Base-by-base conservation (phyloP, 2,888 invertebrate genomes). In the Drosophila greeni region DNA sequence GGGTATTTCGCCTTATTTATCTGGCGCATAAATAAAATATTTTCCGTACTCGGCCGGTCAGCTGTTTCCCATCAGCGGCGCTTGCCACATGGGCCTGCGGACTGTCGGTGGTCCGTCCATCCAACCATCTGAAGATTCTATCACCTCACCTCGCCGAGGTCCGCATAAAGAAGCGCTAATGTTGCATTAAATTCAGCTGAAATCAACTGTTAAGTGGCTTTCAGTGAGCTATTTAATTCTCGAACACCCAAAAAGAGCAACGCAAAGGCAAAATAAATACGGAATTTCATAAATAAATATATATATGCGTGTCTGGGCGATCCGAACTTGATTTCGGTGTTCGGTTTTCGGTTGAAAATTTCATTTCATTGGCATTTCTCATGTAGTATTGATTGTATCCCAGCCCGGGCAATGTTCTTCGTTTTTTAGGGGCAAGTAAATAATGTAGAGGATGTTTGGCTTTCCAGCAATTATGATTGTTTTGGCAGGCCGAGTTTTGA, bases 101-200 rank as follows among this genome's bases (percentile, higher is more conserved):
- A 65, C 70, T 47, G 75, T 80, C 75, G 78, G 76, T 81, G 75
- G 81, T 75, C 80, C 60, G 53, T 60, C 62, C 54, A 26, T 23
- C 16, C 37, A 39, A 34, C 14, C 45, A 18, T 43, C 40, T 64
- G 45, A 34, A 54, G 75, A 73, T 79, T 71, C 71, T 73, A 79
- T 82, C 82, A 72, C 73, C 76, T 76, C 45, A 45, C 45, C 45
- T 18, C 43, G 18, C 36, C 20, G 48, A n/a, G 36, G 55, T 29
- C 29, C 55, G 18, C 54, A 82, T 74, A 61, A 68, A 62, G 77
- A 78, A 76, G 33, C 52, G 75, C 78, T 82, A 82, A 82, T 82
- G 83, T 82, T 81, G 81, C 81, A 82, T 82, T 78, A 82, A 82
- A 82, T 78, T 78, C 81, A 82, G 66, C 76, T 82, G 83, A 82